These are phyloP conservation scores for Osmerus mordax DNA, from an alignment of 2,113 vertebrate species.

Conservation along the genomic window DNA sequence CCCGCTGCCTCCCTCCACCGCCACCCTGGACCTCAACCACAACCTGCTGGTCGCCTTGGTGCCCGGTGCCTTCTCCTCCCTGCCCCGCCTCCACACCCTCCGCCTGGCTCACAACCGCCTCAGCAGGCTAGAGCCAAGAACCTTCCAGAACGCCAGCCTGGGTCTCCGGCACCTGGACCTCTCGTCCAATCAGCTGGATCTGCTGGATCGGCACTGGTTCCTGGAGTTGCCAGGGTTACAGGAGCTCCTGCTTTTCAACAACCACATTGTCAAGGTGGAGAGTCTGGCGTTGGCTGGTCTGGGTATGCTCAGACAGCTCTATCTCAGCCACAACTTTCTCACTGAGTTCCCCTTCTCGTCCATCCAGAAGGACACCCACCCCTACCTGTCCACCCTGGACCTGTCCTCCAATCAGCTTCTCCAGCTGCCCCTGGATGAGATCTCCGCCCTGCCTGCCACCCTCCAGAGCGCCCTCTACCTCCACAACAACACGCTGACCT, in stretches of 20 bases:
- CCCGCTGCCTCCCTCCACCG: conserved; percentile 66
- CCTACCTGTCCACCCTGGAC: conserved; percentile 81
- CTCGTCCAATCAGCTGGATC: conserved; percentile 83
- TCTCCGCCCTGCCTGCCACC: conserved; percentile 68
- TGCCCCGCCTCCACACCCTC: conserved; percentile 77
- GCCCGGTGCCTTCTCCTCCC: conserved; percentile 66
- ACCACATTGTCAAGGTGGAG: conserved; percentile 78
- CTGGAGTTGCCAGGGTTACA: conserved; percentile 76
- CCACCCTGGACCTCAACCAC: conserved; percentile 87
- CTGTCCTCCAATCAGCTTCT: conserved; percentile 87
- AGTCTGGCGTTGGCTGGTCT: conserved; percentile 74
- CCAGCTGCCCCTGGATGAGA: conserved; percentile 78
- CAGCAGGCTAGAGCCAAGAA: conserved; percentile 54
- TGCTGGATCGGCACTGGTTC: conserved; percentile 77
- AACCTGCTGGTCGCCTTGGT: conserved; percentile 76
- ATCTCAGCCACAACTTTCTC: conserved; percentile 90
- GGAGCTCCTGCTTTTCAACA: conserved; percentile 90
- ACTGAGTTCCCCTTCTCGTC: conserved; percentile 84
- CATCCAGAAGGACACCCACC: conserved; percentile 76
- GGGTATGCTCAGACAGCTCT: conserved; percentile 77
- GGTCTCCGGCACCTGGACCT: conserved; percentile 85
- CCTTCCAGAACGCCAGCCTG: conserved; percentile 77
- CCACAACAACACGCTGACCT: conserved; percentile 89
- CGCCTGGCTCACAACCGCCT: conserved; percentile 83
- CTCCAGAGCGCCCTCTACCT: conserved; percentile 84